Percentiles rank a stretch among this genome's conserved stretches.
Conservation (phyloP, 2,113 vertebrate species). For the Centropus unirufus region DNA sequence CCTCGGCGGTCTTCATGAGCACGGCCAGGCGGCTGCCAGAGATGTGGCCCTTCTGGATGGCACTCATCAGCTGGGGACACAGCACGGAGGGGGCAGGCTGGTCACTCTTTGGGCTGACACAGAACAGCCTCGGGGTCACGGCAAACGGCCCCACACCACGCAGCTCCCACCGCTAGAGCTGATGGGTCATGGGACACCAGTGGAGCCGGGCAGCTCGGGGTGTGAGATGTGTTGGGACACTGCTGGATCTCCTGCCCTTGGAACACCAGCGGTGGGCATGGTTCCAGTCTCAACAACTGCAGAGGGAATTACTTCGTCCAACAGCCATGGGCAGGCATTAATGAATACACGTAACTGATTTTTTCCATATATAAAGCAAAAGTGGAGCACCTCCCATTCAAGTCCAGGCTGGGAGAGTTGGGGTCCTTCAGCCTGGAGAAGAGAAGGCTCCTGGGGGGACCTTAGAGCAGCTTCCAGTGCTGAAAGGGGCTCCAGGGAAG, state of each 20-base stretch:
- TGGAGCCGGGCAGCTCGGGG: not conserved
- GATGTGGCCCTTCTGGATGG: constrained; percentile 92
- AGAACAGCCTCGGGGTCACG: not conserved
- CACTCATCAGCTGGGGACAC: constrained; percentile 91
- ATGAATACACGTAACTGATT: not conserved
- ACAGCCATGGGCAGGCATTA: not conserved
- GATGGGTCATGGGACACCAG: accelerated
- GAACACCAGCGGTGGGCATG: no score
- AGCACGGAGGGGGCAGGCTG: not conserved
- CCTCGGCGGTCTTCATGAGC: constrained; percentile 92
- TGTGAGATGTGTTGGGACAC: no score
- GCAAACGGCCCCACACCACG: not conserved
- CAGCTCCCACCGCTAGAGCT: accelerated
- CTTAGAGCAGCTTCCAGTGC: no score
- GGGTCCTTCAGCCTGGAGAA: no score
- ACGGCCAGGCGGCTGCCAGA: constrained; percentile 93
- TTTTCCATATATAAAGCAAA: not conserved
- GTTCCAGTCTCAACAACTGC: not conserved
- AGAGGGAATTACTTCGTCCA: not conserved
- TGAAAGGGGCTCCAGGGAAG: no score
- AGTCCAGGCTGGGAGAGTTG: no score
- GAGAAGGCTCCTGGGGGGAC: no score
- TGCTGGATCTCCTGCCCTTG: no score
- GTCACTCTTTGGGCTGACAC: not conserved
- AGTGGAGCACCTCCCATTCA: no score